A percentile compares a stretch with the other conserved stretches of the same genome.
phyloP scores from a whole-genome alignment of 2,888 invertebrate genomes.

The Agriopis aurantiaria region DNA sequence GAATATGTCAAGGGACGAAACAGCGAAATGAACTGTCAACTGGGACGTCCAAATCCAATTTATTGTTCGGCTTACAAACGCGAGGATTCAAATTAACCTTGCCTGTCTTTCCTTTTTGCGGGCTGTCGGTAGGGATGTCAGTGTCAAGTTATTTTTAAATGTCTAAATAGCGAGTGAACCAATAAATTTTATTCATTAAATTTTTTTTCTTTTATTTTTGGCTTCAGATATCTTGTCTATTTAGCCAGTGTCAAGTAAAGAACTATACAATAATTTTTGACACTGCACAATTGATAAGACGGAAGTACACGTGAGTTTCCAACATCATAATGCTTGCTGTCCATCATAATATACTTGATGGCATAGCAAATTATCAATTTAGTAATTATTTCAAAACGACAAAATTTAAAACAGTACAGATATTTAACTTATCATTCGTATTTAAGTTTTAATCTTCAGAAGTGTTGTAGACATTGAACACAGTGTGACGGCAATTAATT shows the following conservation, averaged over 20 bases:
- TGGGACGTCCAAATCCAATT: slow-evolving; percentile 82
- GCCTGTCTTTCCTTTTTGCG: slow-evolving; percentile 70
- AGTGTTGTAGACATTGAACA: neutral
- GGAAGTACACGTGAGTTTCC: no score
- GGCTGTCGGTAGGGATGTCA: slow-evolving; percentile 50
- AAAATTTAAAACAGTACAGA: no score
- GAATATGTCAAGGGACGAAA: slow-evolving; percentile 78
- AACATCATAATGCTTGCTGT: no score
- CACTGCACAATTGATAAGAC: no score
- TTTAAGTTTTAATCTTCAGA: neutral
- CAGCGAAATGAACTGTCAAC: slow-evolving; percentile 85
- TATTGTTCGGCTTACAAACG: slow-evolving; percentile 78
- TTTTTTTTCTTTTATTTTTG: no score
- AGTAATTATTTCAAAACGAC: no score
- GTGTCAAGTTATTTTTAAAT: slow-evolving; percentile 12
- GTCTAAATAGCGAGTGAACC: slow-evolving; percentile 1
- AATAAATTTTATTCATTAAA: no score
- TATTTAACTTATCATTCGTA: neutral
- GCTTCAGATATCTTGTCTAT: no score
- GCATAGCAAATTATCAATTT: no score
- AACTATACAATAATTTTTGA: no score
- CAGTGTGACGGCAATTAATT: slow-evolving; percentile 3
- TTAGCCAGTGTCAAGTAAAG: neutral
- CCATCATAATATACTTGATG: no score
- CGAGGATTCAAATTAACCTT: slow-evolving; percentile 80